Evolutionary conservation across 2,797 vertebrate species (phyloP), one percentile per base, ranked within the genome.

Genomic region (Botia almorhae): DNA sequence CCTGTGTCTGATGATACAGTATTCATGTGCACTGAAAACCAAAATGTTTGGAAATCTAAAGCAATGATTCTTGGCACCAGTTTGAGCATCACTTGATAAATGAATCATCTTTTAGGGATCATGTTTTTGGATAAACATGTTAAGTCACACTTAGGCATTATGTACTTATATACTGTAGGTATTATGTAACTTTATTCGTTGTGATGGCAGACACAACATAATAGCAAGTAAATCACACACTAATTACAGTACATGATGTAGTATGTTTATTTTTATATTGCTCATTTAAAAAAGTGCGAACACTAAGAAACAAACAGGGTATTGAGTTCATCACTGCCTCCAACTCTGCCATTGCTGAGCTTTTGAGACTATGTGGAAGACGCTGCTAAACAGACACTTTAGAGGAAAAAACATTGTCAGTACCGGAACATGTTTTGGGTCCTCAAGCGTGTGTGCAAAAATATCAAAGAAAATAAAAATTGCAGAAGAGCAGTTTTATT

Each of bases 221-320:
- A 63, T 87, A 90, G 89, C 88, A 90, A 10, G 90, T 82, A 82
- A 87, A 84, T 88, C 88, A 84, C 82, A 91, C 88, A 91, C 85
- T 89, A 90, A 91, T 91, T 55, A 55, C 10, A 46, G 43, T 46
- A 46, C 7, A 55, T 55, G 88, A 36, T 87, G 90, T 84, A 89
- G 90, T 86, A 73, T 88, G 88, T 91, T 3, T 85, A 82, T 90
- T 88, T 87, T 81, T 79, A 85, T 63, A 83, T 63, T 68, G 19
- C 87, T 86, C 87, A 87, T 84, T 91, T 89, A 46, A 80, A 89
- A 88, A 88, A 89, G 89, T 85, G 87, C 64, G 46, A 77, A 72
- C 86, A 90, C 87, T 88, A 89, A 91, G 83, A 64, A 77, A 82
- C 90, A 92, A 91, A 92, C 90, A 92, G 89, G 92, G 92, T 93